Percentiles rank a stretch among this genome's conserved stretches.
phyloP scores from a whole-genome alignment of 64 coral and sea anemone genomes.

The Dendrophyllia cribrosa region DNA sequence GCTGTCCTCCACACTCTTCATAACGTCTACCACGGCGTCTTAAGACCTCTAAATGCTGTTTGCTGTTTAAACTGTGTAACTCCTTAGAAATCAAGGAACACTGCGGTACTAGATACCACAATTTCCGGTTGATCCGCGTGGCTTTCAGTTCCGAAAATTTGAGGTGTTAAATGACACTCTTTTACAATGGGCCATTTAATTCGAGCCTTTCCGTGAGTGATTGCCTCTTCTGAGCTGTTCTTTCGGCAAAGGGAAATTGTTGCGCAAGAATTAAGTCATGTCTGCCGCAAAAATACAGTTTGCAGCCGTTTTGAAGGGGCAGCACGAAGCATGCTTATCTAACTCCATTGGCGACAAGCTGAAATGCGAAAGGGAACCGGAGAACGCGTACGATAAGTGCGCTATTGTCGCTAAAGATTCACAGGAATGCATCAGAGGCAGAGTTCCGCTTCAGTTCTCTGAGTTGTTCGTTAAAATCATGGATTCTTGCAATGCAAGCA shows the following conservation, averaged over 20 bases:
- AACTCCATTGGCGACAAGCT: conserved; percentile 10
- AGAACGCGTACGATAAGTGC: neutral
- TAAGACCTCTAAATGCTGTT: neutral
- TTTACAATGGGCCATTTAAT: neutral
- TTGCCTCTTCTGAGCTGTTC: neutral
- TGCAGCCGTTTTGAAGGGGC: conserved; percentile 1
- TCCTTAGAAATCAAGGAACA: neutral
- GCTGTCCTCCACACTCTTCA: neutral
- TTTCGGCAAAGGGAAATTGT: too few relatives aligned
- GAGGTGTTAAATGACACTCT: neutral
- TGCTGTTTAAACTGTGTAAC: too few relatives aligned
- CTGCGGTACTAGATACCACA: neutral
- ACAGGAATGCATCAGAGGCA: too few relatives aligned
- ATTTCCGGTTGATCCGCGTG: neutral
- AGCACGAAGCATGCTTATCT: neutral
- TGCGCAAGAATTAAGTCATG: neutral
- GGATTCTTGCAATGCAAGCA: too few relatives aligned
- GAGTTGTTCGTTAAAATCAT: too few relatives aligned
- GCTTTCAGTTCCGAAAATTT: neutral
- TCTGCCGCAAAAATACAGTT: conserved; percentile 14
- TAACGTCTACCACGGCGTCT: neutral
- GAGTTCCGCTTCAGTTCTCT: too few relatives aligned
- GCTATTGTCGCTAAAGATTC: neutral
- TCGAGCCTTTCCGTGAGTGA: neutral
- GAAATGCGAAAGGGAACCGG: conserved; percentile 8